A percentile compares a stretch with the other conserved stretches of the same genome.
Conservation (phyloP, 2,888 invertebrate species). For the Limnephilus lunatus region DNA sequence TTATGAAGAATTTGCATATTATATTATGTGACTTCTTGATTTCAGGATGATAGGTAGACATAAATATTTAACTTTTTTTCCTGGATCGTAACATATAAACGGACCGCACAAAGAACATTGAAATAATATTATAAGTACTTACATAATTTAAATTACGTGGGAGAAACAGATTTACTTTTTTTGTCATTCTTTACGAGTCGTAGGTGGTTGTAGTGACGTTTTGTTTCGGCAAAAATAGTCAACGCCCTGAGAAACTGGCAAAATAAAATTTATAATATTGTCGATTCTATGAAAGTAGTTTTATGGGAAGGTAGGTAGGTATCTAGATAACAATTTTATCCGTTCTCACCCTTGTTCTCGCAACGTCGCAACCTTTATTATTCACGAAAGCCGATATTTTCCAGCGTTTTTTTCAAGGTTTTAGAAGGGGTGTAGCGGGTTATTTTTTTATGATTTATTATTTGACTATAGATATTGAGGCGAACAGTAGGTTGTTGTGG, state of each 20-base stretch:
- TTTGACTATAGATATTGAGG: no score
- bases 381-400: background rate
- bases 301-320: background rate
- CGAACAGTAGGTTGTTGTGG: no score
- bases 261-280: background rate
- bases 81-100: background rate
- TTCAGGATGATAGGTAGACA: background rate
- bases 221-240: background rate
- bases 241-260: background rate
- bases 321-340: background rate
- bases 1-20: conserved; percentile 10
- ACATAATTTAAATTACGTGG: background rate
- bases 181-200: background rate
- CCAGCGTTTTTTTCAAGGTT: background rate
- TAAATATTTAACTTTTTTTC: background rate
- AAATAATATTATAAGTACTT: background rate
- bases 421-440: background rate
- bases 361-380: background rate
- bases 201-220: background rate
- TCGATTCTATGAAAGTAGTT: background rate
- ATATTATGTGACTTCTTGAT: background rate
- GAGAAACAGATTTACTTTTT: background rate
- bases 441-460: no score
- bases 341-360: background rate
- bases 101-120: background rate